phyloP scores from a whole-genome alignment of 2,113 vertebrate genomes.

The Cricetomys ansorgei region DNA sequence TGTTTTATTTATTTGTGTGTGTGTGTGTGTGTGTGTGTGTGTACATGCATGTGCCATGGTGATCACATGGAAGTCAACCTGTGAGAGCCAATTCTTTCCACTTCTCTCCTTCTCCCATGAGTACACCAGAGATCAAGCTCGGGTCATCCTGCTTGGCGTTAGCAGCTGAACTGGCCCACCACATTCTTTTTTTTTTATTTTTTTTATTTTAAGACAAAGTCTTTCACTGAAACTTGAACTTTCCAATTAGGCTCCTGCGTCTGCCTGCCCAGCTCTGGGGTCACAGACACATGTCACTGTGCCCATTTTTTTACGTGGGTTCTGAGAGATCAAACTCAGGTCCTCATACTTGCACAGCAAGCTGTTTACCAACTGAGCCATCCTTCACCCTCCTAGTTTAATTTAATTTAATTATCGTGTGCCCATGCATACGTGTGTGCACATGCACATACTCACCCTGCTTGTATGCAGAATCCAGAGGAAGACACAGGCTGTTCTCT shows the following conservation, averaged over 20 bases:
- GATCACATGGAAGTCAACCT: not conserved
- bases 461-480: not conserved
- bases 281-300: not conserved
- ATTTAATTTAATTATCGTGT: not conserved
- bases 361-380: not conserved
- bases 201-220: not conserved
- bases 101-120: not conserved
- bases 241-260: too few species aligned
- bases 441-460: not conserved
- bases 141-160: too few species aligned
- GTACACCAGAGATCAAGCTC: not conserved
- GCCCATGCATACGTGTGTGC: not conserved
- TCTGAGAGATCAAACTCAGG: too few species aligned
- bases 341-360: not conserved
- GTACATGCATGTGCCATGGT: too few species aligned
- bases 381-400: not conserved
- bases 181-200: not conserved
- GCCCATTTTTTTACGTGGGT: not conserved
- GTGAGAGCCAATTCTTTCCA: not conserved
- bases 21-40: not conserved
- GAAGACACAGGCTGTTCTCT: not conserved
- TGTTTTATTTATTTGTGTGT: not conserved
- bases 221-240: not conserved
- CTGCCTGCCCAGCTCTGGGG: not conserved
- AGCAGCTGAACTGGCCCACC: not conserved